Conservation (phyloP, 2,888 invertebrate species). For the Nemoura dubitans region DNA sequence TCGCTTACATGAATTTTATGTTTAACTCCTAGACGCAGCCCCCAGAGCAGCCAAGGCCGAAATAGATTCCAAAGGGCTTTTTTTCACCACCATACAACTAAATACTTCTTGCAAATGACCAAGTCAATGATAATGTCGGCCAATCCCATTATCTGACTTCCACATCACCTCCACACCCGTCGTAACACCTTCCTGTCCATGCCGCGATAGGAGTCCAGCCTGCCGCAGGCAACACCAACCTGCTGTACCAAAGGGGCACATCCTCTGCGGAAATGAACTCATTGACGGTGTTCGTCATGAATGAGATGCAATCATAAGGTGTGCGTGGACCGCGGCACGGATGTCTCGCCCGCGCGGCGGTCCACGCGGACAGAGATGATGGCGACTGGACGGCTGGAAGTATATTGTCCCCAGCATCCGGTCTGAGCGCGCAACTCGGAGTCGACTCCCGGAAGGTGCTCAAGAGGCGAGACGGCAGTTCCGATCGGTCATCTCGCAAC, state of each 20-base stretch:
- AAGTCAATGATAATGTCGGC: neutral
- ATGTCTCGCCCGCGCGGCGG: neutral
- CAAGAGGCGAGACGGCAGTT: conserved; percentile 32
- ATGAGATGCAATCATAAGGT: conserved; percentile 16
- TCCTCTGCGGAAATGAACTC: conserved; percentile 19
- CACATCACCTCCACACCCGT: neutral
- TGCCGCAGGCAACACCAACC: neutral
- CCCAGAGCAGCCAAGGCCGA: neutral
- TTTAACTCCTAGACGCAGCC: neutral
- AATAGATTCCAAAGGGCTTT: neutral
- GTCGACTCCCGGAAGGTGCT: conserved; percentile 26
- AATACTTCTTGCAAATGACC: neutral
- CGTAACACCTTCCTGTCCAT: neutral
- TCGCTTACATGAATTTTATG: too few relatives aligned
- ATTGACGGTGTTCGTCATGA: neutral
- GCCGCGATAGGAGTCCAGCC: neutral
- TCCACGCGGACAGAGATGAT: neutral
- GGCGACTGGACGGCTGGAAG: neutral
- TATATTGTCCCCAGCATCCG: conserved; percentile 15
- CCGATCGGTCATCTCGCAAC: conserved; percentile 13
- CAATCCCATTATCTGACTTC: neutral
- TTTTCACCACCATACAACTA: neutral
- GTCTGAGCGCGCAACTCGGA: neutral
- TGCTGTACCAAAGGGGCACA: conserved; percentile 7
- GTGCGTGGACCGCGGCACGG: neutral